phyloP scores from a whole-genome alignment of 1,140 invertebrate genomes.

The Branchinecta lynchi region DNA sequence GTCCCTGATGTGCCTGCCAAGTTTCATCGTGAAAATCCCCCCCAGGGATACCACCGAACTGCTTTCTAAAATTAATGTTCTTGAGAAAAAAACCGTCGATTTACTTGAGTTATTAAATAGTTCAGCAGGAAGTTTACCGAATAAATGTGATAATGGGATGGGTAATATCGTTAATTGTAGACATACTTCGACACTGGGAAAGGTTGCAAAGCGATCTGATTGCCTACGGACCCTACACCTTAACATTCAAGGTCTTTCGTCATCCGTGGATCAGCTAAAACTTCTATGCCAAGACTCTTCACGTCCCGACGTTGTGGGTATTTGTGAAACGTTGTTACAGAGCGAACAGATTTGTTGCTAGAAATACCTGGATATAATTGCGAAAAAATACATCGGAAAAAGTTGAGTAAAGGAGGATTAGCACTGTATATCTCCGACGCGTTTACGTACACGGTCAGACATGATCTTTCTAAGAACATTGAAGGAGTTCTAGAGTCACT shows the following conservation, averaged over 20 bases:
- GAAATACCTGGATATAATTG: neutral
- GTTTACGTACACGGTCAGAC: neutral
- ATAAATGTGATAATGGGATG: constrained; percentile 4
- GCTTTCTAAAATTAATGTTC: too few species aligned
- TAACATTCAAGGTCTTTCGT: neutral
- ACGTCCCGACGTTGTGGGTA: neutral
- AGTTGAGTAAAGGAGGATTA: constrained; percentile 7
- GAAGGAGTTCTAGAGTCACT: constrained; percentile 9
- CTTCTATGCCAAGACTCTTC: neutral
- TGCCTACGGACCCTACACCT: neutral
- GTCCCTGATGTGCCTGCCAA: too few species aligned
- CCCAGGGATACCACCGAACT: neutral
- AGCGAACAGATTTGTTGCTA: neutral
- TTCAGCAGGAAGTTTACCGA: neutral
- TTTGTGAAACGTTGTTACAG: neutral
- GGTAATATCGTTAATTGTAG: neutral
- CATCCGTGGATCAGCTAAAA: constrained; percentile 3
- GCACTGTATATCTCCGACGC: neutral
- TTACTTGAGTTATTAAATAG: constrained; percentile 8
- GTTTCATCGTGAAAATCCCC: too few species aligned
- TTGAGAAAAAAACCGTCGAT: neutral
- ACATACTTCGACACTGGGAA: neutral
- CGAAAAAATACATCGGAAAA: neutral
- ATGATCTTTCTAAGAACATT: constrained; percentile 4
- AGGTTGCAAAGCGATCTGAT: constrained; percentile 3